A percentile compares a stretch with the other conserved stretches of the same genome.
phyloP scores from a whole-genome alignment of 2,113 vertebrate species.

The Rhabdomys dilectus region DNA sequence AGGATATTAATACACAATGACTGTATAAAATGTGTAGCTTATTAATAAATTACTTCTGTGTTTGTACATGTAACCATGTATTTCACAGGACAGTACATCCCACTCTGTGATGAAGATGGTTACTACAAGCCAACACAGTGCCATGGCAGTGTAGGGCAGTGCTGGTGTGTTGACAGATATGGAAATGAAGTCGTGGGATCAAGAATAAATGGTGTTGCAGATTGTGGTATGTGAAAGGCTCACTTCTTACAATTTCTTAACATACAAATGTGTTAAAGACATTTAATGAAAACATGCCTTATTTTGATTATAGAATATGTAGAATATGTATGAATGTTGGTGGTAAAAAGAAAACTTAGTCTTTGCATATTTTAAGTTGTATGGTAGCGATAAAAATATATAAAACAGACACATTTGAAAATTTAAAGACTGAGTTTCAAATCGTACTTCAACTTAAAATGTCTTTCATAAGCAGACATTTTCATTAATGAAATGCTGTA shows the following conservation, averaged over 20 bases:
- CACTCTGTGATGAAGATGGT: slow-evolving; percentile 96
- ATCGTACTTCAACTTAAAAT: not conserved
- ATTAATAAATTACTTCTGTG: not conserved
- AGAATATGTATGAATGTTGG: rapidly evolving
- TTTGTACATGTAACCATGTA: not conserved
- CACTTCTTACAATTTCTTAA: not conserved
- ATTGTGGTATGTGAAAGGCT: slow-evolving; percentile 91
- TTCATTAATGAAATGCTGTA: not conserved
- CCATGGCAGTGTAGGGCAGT: slow-evolving; percentile 93
- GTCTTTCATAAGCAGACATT: not conserved
- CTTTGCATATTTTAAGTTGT: not conserved
- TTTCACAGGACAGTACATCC: slow-evolving; percentile 92
- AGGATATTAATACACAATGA: rapidly evolving
- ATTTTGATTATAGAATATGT: not conserved
- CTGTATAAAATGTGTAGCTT: rapidly evolving
- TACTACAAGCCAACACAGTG: slow-evolving; percentile 97
- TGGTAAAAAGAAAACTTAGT: not conserved
- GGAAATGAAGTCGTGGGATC: slow-evolving; percentile 96
- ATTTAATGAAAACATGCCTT: not conserved
- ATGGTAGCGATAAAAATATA: not conserved
- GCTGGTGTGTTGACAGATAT: slow-evolving; percentile 98
- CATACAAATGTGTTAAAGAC: rapidly evolving
- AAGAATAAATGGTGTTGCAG: slow-evolving; percentile 89
- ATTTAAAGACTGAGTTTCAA: not conserved
- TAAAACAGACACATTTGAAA: not conserved